Evolutionary conservation across 35 echinoderm and acorn worm genomes (phyloP).

Genomic region (Nesometra sesokonis): DNA sequence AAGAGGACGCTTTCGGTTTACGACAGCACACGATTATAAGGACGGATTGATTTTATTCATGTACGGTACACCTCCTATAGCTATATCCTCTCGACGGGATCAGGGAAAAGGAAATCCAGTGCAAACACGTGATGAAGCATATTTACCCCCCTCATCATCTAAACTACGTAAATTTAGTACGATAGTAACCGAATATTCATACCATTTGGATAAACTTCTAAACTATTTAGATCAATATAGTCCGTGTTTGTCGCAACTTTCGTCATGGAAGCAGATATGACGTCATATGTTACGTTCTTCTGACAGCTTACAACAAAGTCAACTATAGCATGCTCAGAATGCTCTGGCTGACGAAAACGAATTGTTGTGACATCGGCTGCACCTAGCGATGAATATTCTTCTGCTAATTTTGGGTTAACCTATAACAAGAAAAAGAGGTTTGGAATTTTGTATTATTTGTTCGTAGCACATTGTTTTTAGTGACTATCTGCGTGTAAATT

Average conservation of each 20-base stretch:
- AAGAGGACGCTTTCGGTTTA: no score
- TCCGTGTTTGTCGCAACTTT: not conserved
- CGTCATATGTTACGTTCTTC: not conserved
- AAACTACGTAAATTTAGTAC: no score
- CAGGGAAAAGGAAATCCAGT: no score
- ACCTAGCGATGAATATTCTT: not conserved
- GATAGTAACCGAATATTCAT: not conserved
- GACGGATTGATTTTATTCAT: no score
- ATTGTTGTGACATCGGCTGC: not conserved
- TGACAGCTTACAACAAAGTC: not conserved
- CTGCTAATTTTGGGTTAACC: not conserved
- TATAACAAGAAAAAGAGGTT: not conserved
- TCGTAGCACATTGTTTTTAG: no score
- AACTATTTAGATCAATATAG: not conserved
- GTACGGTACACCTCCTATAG: no score
- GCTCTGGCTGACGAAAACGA: not conserved
- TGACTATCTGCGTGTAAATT: no score
- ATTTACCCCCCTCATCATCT: no score
- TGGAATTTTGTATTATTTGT: no score
- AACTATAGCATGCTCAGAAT: not conserved
- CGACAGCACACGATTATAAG: no score
- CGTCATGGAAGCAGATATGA: not conserved
- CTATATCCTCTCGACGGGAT: no score
- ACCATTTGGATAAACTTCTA: not conserved
- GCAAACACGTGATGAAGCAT: no score